These are phyloP conservation scores for Ommatoiulus sabulosus DNA, from an alignment of 2,888 invertebrate species.

Conservation along the genomic window DNA sequence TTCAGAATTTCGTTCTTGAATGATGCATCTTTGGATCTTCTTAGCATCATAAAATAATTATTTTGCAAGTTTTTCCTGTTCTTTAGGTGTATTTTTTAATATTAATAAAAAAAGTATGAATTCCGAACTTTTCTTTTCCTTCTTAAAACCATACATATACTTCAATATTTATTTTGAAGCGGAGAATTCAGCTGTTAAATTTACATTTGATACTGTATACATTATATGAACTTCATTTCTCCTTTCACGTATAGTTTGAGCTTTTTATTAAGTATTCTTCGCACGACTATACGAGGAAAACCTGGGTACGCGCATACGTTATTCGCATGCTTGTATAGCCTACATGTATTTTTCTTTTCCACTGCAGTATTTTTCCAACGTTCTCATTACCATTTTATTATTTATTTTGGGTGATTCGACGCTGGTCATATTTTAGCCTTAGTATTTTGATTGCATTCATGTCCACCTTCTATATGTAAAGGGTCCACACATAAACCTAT, in stretches of 20 bases:
- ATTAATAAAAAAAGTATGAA: no score
- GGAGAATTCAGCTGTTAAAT: background rate
- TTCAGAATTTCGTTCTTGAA: no score
- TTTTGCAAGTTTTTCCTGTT: no score
- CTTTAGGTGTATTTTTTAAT: no score
- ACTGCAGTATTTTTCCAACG: background rate
- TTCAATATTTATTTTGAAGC: no score
- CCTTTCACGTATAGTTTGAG: background rate
- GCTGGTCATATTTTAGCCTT: background rate
- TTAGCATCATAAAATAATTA: no score
- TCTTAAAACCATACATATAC: no score
- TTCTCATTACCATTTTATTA: constrained; percentile 11
- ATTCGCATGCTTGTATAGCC: background rate
- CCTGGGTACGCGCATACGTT: background rate
- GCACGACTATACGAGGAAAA: background rate
- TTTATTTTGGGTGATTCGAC: background rate
- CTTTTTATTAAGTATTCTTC: background rate
- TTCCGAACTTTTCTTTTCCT: no score
- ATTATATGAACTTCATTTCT: background rate
- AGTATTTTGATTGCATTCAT: background rate
- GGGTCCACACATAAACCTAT: background rate
- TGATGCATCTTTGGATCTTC: no score
- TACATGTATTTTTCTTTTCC: background rate
- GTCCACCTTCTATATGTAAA: background rate
- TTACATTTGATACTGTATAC: background rate